Evolutionary conservation across 2,888 invertebrate species (phyloP).

Genomic region (Mamestra brassicae): DNA sequence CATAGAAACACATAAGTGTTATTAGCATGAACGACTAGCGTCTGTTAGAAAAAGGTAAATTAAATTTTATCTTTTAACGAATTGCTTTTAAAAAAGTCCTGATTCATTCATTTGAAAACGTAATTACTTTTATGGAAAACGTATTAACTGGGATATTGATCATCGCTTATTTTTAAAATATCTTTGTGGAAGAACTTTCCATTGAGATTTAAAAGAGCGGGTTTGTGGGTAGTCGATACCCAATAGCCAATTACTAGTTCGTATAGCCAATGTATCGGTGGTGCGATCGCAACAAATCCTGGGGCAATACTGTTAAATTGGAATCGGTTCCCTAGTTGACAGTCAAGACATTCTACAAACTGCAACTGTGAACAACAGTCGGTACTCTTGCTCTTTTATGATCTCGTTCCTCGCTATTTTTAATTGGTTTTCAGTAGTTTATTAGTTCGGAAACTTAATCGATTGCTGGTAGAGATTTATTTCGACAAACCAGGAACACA

Average conservation of each 20-base stretch:
- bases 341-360: constrained; percentile 53
- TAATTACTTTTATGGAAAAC: constrained; percentile 27
- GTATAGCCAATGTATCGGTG: constrained; percentile 31
- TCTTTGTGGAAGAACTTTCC: not conserved
- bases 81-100: constrained; percentile 11
- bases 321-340: constrained; percentile 56
- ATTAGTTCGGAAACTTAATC: constrained; percentile 39
- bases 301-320: constrained; percentile 59
- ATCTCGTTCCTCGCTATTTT: constrained; percentile 29
- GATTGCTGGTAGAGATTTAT: constrained; percentile 46
- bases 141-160: not conserved
- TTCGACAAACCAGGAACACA: constrained; percentile 25
- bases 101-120: constrained; percentile 9
- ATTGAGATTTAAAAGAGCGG: constrained; percentile 37
- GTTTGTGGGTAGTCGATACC: constrained; percentile 16
- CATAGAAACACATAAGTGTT: not conserved
- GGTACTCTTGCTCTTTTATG: constrained; percentile 31
- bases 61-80: not conserved
- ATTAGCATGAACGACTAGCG: not conserved
- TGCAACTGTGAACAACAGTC: constrained; percentile 29
- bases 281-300: constrained; percentile 44
- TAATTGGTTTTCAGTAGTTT: constrained; percentile 41
- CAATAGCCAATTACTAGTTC: constrained; percentile 45
- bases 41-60: not conserved
- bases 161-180: not conserved